A percentile compares a stretch with the other conserved stretches of the same genome.
Evolutionary conservation across 2,888 invertebrate species (phyloP).

Genomic region (Pristionchus mayeri): DNA sequence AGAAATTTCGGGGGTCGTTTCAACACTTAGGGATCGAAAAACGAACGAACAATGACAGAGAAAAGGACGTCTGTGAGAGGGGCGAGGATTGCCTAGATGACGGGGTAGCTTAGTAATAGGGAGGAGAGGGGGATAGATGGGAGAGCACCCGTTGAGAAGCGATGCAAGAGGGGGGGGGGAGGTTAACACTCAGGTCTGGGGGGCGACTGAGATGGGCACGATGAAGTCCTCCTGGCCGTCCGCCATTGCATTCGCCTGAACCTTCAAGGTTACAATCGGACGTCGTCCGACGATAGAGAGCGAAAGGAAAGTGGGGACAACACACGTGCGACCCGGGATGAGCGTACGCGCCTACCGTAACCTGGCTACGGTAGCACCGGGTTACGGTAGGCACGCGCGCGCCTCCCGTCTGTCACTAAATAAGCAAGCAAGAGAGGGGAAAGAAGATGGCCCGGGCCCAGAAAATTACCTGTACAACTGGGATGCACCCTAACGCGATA

Average conservation of each 20-base stretch:
- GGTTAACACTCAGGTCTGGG: constrained; percentile 58
- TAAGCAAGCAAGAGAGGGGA: not conserved
- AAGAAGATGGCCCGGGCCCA: not conserved
- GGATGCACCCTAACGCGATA: constrained; percentile 73
- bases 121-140: not conserved
- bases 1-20: no score
- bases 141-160: constrained; percentile 35
- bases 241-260: constrained; percentile 72
- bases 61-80: not conserved
- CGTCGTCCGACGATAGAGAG: constrained; percentile 48
- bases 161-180: not conserved
- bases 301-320: constrained; percentile 12
- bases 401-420: not conserved
- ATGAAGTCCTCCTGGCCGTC: constrained; percentile 72
- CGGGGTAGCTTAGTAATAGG: not conserved
- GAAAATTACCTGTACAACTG: constrained; percentile 72
- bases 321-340: not conserved
- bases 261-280: constrained; percentile 56
- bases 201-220: constrained; percentile 69
- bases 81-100: constrained; percentile 29
- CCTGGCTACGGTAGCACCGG: not conserved
- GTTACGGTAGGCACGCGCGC: constrained; percentile 29
- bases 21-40: not conserved
- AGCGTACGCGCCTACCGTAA: not conserved
- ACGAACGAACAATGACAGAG: not conserved